phyloP scores from a whole-genome alignment of 2,888 invertebrate genomes.

The Tetheella fluctuosa region DNA sequence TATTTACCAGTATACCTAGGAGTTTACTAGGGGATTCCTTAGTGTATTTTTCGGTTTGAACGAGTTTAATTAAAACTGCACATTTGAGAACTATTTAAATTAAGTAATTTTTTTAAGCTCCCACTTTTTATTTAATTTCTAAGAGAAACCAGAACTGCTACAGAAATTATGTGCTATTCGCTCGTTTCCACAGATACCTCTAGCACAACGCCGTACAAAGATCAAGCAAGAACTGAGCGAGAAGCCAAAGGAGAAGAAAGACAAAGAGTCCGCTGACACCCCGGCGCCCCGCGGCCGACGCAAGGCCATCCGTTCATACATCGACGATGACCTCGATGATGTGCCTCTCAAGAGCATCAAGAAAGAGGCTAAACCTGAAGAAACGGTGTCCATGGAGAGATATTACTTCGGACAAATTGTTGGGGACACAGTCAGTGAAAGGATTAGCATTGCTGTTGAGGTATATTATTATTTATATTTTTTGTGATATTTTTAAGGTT shows the following conservation, averaged over 20 bases:
- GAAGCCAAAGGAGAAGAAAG: constrained; percentile 47
- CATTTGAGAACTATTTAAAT: too few species aligned
- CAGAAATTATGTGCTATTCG: too few species aligned
- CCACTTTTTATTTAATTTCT: too few species aligned
- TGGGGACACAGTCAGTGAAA: constrained; percentile 44
- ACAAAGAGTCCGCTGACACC: constrained; percentile 32
- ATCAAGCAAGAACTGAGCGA: constrained; percentile 69
- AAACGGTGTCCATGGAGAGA: constrained; percentile 84
- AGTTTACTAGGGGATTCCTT: too few species aligned
- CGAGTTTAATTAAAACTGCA: too few species aligned
- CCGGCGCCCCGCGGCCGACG: constrained; percentile 49
- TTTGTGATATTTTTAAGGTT: too few species aligned
- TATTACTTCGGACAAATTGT: constrained; percentile 86
- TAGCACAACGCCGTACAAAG: constrained; percentile 70
- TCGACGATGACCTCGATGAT: constrained; percentile 72
- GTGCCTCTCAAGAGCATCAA: constrained; percentile 72
- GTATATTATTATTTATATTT: constrained; percentile 38
- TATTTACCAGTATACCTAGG: too few species aligned
- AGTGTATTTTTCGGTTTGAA: too few species aligned
- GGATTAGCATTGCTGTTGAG: constrained; percentile 69
- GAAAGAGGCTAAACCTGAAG: constrained; percentile 69
- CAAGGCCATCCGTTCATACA: constrained; percentile 60
- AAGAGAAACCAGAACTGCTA: too few species aligned
- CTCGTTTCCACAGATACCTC: constrained; percentile 56
- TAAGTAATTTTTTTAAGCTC: too few species aligned